Conservation (phyloP, 2,888 invertebrate species). For the Trachelus tabidus region DNA sequence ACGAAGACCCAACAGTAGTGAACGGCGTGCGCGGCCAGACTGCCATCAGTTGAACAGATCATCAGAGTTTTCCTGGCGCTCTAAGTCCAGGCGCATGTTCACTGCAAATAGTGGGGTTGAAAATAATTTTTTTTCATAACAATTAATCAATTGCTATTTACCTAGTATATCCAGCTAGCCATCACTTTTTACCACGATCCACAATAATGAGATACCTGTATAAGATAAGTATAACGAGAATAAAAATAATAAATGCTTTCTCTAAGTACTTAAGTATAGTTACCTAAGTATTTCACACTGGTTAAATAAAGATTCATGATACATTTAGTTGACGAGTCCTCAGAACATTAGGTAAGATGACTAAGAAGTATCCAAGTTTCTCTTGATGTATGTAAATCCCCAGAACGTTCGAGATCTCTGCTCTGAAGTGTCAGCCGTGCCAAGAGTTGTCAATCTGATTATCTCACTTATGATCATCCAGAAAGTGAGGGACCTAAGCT, state of each 20-base stretch:
- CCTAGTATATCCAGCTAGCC: not conserved
- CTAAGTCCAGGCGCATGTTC: not conserved
- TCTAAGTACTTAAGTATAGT: not conserved
- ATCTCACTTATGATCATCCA: not conserved
- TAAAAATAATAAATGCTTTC: not conserved
- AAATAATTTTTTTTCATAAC: not conserved
- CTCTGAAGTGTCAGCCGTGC: not conserved
- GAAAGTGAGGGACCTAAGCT: not conserved
- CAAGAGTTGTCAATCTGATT: not conserved
- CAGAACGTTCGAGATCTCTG: not conserved
- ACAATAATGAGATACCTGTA: not conserved
- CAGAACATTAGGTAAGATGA: not conserved
- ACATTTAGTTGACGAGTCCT: not conserved
- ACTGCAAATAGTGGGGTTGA: not conserved
- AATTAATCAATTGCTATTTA: not conserved
- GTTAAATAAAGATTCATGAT: not conserved
- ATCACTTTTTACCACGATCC: not conserved
- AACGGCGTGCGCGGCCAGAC: conserved; percentile 57
- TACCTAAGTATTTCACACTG: not conserved
- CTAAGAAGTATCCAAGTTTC: not conserved
- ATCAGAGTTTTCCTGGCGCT: not conserved
- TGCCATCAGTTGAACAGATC: conserved; percentile 36
- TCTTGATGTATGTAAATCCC: not conserved
- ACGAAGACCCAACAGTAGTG: conserved; percentile 43
- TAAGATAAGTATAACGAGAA: not conserved